Base-by-base conservation (phyloP, 2,888 invertebrate genomes). In the Drosophila parthenogenetica region DNA sequence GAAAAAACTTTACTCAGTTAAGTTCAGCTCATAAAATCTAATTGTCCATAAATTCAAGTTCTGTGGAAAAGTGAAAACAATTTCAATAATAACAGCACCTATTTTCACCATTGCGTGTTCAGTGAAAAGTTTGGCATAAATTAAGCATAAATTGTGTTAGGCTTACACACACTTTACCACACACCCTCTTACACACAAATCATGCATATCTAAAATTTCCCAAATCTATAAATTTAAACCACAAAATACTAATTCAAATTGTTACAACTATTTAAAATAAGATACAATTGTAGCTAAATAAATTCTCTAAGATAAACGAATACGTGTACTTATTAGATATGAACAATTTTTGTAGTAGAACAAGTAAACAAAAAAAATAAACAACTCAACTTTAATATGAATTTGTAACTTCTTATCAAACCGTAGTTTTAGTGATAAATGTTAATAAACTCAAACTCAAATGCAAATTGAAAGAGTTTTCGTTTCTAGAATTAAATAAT, bases 341-440 rank as follows among this genome's bases (percentile, higher is more conserved):
- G 68, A 35, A 63, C 8, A 73, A 72, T 76, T 86, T 79, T 82
- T 74, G 58, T 60, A 63, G 69, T 64, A 63, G 59, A 43, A 22
- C 22, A 25, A 29, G n/a, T n/a, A n/a, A n/a, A n/a, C n/a, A n/a
- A n/a, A n/a, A n/a, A n/a, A n/a, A n/a, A n/a, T n/a, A 7, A 29
- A 29, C 8, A 29, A 29, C 76, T 42, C 76, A 60, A 77, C 74
- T 69, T 79, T 68, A 71, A 57, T 57, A 63, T 81, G 64, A 69
- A 82, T 81, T 89, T 86, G 82, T 89, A 87, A 81, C 81, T 89
- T 73, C 82, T 85, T 88, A 88, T 86, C 73, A 80, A 87, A 29
- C 8, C 8, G 29, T 89, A 77, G 86, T 87, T 73, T 86, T 87
- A 87, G 86, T 73, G 79, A 80, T 89, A 80, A 82, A 86, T 86